Evolutionary conservation across 2,797 vertebrate genomes (phyloP).

Genomic region (Microcaecilia unicolor): DNA sequence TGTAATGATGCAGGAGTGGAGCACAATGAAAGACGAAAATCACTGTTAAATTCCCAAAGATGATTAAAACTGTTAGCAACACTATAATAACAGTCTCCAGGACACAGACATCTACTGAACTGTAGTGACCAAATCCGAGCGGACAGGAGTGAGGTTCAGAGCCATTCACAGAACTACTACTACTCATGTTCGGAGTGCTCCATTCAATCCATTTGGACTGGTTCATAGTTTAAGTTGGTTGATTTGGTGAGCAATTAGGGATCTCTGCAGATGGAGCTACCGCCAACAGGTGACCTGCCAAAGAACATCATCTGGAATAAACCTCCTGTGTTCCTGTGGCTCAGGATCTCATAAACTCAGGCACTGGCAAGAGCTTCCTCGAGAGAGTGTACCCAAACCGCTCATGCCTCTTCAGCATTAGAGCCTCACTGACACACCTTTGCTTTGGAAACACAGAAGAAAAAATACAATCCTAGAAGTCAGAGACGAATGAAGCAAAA

Average conservation of each 20-base stretch:
- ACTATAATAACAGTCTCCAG: constrained; percentile 90
- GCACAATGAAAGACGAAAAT: constrained; percentile 97
- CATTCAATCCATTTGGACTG: constrained; percentile 67
- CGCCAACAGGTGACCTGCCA: constrained; percentile 26
- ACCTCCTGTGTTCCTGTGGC: constrained; percentile 36
- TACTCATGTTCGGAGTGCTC: constrained; percentile 70
- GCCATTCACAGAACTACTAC: constrained; percentile 59
- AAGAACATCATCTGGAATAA: constrained; percentile 36
- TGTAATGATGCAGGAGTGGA: constrained; percentile 92
- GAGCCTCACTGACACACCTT: constrained; percentile 53
- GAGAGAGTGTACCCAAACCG: constrained; percentile 62
- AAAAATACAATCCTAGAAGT: constrained; percentile 6
- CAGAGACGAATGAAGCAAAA: constrained; percentile 23
- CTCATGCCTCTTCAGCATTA: constrained; percentile 54
- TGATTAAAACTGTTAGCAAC: constrained; percentile 88
- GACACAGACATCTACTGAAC: constrained; percentile 77
- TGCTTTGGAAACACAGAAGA: constrained; percentile 35
- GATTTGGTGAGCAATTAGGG: constrained; percentile 9
- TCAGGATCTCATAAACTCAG: constrained; percentile 32
- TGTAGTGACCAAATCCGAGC: constrained; percentile 82
- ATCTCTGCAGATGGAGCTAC: constrained; percentile 25
- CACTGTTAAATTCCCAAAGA: constrained; percentile 89
- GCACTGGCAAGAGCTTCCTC: constrained; percentile 49
- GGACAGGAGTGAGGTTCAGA: constrained; percentile 85
- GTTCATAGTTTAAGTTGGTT: constrained; percentile 75